Percentiles rank a stretch among this genome's conserved stretches.
These are phyloP conservation scores for Greenwoodochromis staneri DNA, from an alignment of 2,113 vertebrate species.

Conservation along the genomic window DNA sequence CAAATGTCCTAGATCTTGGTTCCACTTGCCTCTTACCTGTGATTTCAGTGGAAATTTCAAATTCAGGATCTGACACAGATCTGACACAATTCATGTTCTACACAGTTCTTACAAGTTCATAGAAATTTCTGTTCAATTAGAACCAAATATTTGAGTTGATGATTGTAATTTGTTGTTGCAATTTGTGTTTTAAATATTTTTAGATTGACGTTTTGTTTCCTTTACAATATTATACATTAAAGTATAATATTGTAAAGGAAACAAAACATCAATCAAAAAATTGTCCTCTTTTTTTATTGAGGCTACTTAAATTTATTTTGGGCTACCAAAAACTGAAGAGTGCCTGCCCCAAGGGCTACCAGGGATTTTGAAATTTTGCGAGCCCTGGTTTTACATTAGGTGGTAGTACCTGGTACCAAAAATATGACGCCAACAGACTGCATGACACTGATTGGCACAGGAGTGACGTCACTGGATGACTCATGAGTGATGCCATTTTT, in stretches of 20 bases:
- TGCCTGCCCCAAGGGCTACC: neutral
- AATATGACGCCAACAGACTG: neutral
- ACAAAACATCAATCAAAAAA: neutral
- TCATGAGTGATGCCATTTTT: neutral
- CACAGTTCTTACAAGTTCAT: too few relatives aligned
- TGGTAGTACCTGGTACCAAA: neutral
- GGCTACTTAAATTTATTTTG: neutral
- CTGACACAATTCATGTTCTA: too few relatives aligned
- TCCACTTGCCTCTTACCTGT: neutral
- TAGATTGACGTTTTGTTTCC: neutral
- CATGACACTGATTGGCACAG: neutral
- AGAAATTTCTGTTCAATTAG: too few relatives aligned
- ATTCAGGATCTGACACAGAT: too few relatives aligned
- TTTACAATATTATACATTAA: neutral
- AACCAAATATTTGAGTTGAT: neutral
- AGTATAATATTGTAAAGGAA: neutral
- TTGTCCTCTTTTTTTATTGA: accelerated
- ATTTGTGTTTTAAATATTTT: neutral
- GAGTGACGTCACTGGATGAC: neutral
- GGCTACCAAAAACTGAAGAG: neutral
- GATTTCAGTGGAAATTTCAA: neutral
- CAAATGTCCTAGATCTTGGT: neutral
- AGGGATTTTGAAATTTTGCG: neutral
- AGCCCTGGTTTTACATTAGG: neutral
- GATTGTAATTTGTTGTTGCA: neutral